A percentile compares a stretch with the other conserved stretches of the same genome.
phyloP scores from a whole-genome alignment of 2,888 invertebrate genomes.

The Drosophila flavopinicola region DNA sequence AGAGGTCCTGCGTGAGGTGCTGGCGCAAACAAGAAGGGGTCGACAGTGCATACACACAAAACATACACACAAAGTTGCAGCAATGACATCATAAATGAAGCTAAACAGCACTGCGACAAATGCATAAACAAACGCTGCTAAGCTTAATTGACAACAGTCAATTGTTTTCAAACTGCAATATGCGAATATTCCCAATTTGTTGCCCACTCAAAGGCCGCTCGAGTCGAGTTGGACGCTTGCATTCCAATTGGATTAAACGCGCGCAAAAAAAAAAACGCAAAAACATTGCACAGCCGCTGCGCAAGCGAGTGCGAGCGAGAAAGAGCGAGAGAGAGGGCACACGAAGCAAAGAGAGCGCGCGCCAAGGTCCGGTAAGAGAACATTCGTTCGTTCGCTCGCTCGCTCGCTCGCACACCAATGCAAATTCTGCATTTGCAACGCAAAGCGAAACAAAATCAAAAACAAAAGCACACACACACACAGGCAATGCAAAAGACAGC shows the following conservation, averaged over 20 bases:
- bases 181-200: background rate
- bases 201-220: background rate
- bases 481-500: conserved; percentile 58
- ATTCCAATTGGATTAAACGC: conserved; percentile 75
- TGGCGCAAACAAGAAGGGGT: conserved; percentile 24
- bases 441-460: conserved; percentile 40
- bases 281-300: conserved; percentile 53
- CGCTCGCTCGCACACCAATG: conserved; percentile 50
- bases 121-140: too few species aligned
- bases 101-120: too few species aligned
- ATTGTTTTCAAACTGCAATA: background rate
- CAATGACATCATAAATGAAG: conserved; percentile 51
- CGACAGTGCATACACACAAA: conserved; percentile 71
- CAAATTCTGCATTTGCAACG: conserved; percentile 73
- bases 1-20: conserved; percentile 23
- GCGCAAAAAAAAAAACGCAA: too few species aligned
- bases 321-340: conserved; percentile 2
- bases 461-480: conserved; percentile 42
- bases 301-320: conserved; percentile 46
- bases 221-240: conserved; percentile 64
- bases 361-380: conserved; percentile 32
- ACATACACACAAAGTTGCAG: conserved; percentile 61
- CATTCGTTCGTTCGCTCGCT: too few species aligned
- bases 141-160: background rate
- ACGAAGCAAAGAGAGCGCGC: conserved; percentile 17